These are phyloP conservation scores for Pheosia gnoma DNA, from an alignment of 2,888 invertebrate genomes.

Conservation along the genomic window DNA sequence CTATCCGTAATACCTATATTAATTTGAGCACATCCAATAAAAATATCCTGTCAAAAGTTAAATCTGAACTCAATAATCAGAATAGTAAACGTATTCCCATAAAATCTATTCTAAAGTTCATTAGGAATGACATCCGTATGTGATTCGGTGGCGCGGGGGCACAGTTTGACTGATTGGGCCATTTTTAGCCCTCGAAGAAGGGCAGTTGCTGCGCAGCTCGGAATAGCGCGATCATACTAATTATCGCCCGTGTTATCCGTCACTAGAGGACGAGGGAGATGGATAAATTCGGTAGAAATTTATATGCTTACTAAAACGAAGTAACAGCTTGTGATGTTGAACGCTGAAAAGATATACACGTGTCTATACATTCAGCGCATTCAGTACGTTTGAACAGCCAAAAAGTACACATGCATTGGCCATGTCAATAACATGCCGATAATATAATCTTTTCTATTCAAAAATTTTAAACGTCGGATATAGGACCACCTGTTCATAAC, in stretches of 20 bases:
- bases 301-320: conserved; percentile 47
- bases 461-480: too few species aligned
- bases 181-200: conserved; percentile 73
- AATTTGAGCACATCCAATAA: background rate
- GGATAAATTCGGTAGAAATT: conserved; percentile 64
- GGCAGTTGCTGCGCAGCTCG: conserved; percentile 49
- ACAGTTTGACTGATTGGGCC: conserved; percentile 78
- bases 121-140: conserved; percentile 52
- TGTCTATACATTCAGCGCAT: too few species aligned
- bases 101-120: conserved; percentile 40
- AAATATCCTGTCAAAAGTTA: background rate
- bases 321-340: conserved; percentile 5
- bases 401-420: too few species aligned
- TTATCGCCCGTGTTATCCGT: conserved; percentile 74
- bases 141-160: conserved; percentile 42
- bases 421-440: too few species aligned
- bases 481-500: too few species aligned
- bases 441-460: too few species aligned
- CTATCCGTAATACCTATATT: background rate
- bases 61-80: background rate
- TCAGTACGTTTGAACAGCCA: too few species aligned
- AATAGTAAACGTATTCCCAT: conserved; percentile 15
- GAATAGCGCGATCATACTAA: conserved; percentile 77
- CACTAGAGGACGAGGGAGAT: conserved; percentile 44
- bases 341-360: too few species aligned